phyloP scores from a whole-genome alignment of 2,113 vertebrate species.

The Isurus oxyrinchus region DNA sequence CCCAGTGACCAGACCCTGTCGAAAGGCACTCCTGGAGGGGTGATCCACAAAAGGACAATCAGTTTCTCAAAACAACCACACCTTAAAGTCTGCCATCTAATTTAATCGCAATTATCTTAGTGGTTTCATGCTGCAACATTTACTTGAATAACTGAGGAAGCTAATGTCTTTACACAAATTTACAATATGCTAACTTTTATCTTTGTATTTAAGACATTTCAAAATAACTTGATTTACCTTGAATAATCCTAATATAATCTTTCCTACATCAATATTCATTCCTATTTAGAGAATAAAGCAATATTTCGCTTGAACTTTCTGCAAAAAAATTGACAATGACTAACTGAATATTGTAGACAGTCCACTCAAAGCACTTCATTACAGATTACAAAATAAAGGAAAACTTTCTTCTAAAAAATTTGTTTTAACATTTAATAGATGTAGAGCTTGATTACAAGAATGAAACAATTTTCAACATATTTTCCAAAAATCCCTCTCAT shows the following conservation, averaged over 20 bases:
- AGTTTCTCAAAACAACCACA: not conserved
- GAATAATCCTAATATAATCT: not conserved
- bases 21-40: slow-evolving; percentile 75
- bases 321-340: not conserved
- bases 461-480: not conserved
- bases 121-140: not conserved
- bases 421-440: not conserved
- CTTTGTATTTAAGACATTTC: not conserved
- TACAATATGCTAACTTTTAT: not conserved
- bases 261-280: not conserved
- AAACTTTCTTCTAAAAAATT: not conserved
- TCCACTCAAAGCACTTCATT: not conserved
- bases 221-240: not conserved
- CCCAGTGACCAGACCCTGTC: slow-evolving; percentile 83
- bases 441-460: not conserved
- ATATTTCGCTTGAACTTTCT: not conserved
- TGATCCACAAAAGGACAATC: not conserved
- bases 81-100: not conserved
- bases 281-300: not conserved
- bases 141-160: not conserved
- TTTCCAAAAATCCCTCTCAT: not conserved
- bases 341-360: not conserved
- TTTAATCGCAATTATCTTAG: not conserved
- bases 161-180: not conserved
- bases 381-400: not conserved